Evolutionary conservation across 2,888 invertebrate species (phyloP), one percentile per base, ranked within the genome.

Genomic region (Dryobotodes eremita): DNA sequence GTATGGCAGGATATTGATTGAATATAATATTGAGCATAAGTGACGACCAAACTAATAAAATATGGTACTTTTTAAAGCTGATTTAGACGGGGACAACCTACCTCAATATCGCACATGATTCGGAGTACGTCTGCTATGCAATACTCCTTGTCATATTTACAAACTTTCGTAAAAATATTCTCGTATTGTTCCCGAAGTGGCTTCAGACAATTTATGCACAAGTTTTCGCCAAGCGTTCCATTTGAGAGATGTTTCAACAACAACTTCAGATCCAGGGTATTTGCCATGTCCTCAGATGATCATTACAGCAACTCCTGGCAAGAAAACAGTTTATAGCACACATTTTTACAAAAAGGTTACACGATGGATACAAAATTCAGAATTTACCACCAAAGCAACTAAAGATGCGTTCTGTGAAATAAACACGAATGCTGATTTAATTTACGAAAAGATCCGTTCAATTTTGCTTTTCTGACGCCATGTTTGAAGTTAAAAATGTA

Each of bases 191-290:
- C 92, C 62, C 85, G 87, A 42, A 96, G 84, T 11, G 94, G 94
- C 57, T 86, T 74, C 72, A 96, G 91, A 88, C 96, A 97, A 88
- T 95, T 90, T 70, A 94, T 88, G 88, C 96, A 97, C 73, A 96
- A 88, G 76, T 92, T 93, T 72, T 94, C 92, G 8, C 88, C 91
- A 26, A 96, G 88, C 53, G 94, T 93, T 23, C 95, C 95, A 89
- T 96, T 94, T 55, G 93, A 92, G 57, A 96, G 89, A 80, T 95
- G 93, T 90, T 95, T 94, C 71, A 96, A 84, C 42, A 96, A 89
- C 80, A 92, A 86, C 86, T 94, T 94, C 77, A 94, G 59, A 85
- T 95, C 93, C 82, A 94, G 66, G 71, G 79, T 79, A 77, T 89
- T 89, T 73, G 92, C 93, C 96, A 95, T 95, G 75, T 85, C 77